phyloP scores from a whole-genome alignment of 2,797 vertebrate genomes.

The Micropoecilia bifurca region DNA sequence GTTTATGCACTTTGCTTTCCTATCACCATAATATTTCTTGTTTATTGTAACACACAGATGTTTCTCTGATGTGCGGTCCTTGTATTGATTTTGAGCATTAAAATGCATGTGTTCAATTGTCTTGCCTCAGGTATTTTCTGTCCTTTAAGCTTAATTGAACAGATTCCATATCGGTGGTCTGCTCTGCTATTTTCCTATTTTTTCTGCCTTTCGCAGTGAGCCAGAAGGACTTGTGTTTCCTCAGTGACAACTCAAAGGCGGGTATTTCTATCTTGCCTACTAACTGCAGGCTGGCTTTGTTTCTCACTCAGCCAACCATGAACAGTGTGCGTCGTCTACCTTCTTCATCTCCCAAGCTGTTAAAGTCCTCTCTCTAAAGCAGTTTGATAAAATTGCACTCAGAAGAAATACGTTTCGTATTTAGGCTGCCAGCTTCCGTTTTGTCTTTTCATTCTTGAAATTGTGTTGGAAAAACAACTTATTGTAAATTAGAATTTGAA shows the following conservation, averaged over 20 bases:
- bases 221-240: constrained; percentile 59
- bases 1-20: constrained; percentile 5
- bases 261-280: constrained; percentile 52
- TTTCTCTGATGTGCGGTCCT: constrained; percentile 45
- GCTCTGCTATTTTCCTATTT: constrained; percentile 34
- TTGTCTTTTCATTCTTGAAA: neutral
- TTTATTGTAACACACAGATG: constrained; percentile 50
- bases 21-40: constrained; percentile 37
- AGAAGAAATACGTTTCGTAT: constrained; percentile 37
- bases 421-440: constrained; percentile 20
- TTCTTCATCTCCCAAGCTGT: constrained; percentile 52
- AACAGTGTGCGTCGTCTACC: constrained; percentile 41
- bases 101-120: constrained; percentile 52
- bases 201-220: constrained; percentile 41
- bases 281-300: constrained; percentile 61
- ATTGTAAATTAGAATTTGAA: constrained; percentile 5
- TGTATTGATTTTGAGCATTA: constrained; percentile 61
- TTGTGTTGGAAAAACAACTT: neutral
- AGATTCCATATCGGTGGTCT: constrained; percentile 51
- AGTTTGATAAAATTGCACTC: constrained; percentile 52
- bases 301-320: constrained; percentile 65
- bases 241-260: constrained; percentile 54
- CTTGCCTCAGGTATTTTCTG: constrained; percentile 59
- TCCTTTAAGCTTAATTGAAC: constrained; percentile 55
- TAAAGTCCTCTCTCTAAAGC: constrained; percentile 47